These are phyloP conservation scores for Hermatobates lingyangjiaoensis DNA, from an alignment of 1,140 invertebrate genomes.

Conservation along the genomic window DNA sequence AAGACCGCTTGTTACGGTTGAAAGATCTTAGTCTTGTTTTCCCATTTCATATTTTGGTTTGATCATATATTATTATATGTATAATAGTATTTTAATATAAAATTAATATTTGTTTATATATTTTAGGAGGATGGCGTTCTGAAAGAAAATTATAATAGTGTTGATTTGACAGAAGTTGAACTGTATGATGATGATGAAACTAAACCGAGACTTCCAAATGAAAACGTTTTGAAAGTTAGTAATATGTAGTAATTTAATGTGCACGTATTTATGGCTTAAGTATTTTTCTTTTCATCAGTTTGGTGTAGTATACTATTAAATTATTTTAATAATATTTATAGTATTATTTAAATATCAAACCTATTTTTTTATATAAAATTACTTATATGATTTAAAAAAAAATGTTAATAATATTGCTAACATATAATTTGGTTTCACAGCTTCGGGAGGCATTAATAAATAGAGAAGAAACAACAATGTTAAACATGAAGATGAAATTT, in stretches of 20 bases:
- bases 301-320: too few relatives aligned
- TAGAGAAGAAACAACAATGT: slow-evolving; percentile 40
- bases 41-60: too few relatives aligned
- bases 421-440: too few relatives aligned
- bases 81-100: not conserved
- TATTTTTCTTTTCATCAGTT: too few relatives aligned
- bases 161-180: slow-evolving; percentile 90
- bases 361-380: too few relatives aligned
- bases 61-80: too few relatives aligned
- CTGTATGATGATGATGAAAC: slow-evolving; percentile 45
- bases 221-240: slow-evolving; percentile 19
- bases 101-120: too few relatives aligned
- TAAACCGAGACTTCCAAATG: slow-evolving; percentile 17
- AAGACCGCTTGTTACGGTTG: too few relatives aligned
- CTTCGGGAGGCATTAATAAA: slow-evolving; percentile 56
- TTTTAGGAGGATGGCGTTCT: slow-evolving; percentile 24
- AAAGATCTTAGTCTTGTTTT: too few relatives aligned
- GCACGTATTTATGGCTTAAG: not conserved
- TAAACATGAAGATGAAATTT: slow-evolving; percentile 47
- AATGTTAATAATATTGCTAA: too few relatives aligned
- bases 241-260: not conserved
- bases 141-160: slow-evolving; percentile 84
- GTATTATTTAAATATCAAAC: not conserved
- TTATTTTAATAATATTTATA: not conserved
- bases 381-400: too few relatives aligned